Evolutionary conservation across 2,888 invertebrate species (phyloP), one percentile per base, ranked within the genome.

Genomic region (Automeris io): DNA sequence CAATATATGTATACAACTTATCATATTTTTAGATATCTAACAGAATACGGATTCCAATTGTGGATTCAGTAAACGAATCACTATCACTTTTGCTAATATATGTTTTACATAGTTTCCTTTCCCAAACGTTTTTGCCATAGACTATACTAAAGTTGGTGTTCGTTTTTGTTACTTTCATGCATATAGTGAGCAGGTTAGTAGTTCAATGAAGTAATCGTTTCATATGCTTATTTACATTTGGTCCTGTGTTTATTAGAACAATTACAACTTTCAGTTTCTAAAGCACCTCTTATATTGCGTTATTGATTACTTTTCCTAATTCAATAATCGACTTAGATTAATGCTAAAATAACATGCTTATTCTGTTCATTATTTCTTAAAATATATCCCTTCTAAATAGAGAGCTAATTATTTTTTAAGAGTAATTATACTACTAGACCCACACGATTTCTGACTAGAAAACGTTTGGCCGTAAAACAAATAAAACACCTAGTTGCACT

Each of bases 21-120:
- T 54, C 48, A 51, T 41, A 37, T n/a, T n/a, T n/a, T n/a, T n/a
- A 38, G 41, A 41, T 31, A 42, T 40, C 48, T 33, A 44, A 44
- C 33, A 34, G 59, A 58, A 64, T 62, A 57, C 54, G 46, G 42
- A 66, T 54, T 38, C 38, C 18, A 29, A 19, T 42, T 34, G 18
- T 22, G 13, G 40, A 32, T 31, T 47, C 16, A 29, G 8, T 29
- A 16, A 29, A 29, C 29, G 29, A 29, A 4, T 40, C 40, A 39
- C 50, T 44, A 47, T 52, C 48, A 60, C 63, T 61, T 66, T 62
- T 58, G 40, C 57, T 41, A 41, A 51, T 54, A 50, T 55, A 47
- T 42, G 41, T 45, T 37, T 37, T 37, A 22, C 37, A 31, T 31
- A 22, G 23, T 37, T 37, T 37, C 32, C 18, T 32, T 31, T 29